phyloP scores from a whole-genome alignment of 1,140 invertebrate species.

The Bombus superbus region DNA sequence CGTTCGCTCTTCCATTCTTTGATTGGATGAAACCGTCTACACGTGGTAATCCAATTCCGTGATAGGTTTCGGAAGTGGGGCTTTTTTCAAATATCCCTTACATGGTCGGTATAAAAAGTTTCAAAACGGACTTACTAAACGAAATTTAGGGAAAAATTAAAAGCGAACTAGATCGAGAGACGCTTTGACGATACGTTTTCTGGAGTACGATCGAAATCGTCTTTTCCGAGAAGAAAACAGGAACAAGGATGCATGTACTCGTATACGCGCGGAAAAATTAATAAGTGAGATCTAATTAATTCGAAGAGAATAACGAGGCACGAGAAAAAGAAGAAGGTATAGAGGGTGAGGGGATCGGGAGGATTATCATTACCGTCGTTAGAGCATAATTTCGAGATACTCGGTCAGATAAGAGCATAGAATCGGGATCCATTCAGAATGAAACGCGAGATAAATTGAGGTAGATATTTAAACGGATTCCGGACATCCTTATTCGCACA shows the following conservation, averaged over 20 bases:
- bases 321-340: background rate
- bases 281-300: slow-evolving; percentile 47
- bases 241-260: background rate
- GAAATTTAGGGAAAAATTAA: background rate
- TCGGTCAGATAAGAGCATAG: slow-evolving; percentile 44
- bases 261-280: slow-evolving; percentile 9
- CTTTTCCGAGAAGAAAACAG: background rate
- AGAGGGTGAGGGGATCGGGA: background rate
- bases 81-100: background rate
- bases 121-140: background rate
- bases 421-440: slow-evolving; percentile 21
- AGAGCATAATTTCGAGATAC: slow-evolving; percentile 43
- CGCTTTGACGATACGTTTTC: background rate
- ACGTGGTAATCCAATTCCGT: background rate
- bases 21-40: background rate
- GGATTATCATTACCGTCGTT: slow-evolving; percentile 44
- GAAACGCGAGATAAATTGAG: slow-evolving; percentile 48
- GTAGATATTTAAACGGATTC: slow-evolving; percentile 40
- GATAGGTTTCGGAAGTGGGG: no score
- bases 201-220: background rate
- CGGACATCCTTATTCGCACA: slow-evolving; percentile 12
- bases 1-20: no score
- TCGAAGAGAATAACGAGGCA: slow-evolving; percentile 29
- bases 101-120: background rate
- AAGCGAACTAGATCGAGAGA: background rate